Evolutionary conservation across 1,140 invertebrate species (phyloP).

Genomic region (Drosophila azteca): DNA sequence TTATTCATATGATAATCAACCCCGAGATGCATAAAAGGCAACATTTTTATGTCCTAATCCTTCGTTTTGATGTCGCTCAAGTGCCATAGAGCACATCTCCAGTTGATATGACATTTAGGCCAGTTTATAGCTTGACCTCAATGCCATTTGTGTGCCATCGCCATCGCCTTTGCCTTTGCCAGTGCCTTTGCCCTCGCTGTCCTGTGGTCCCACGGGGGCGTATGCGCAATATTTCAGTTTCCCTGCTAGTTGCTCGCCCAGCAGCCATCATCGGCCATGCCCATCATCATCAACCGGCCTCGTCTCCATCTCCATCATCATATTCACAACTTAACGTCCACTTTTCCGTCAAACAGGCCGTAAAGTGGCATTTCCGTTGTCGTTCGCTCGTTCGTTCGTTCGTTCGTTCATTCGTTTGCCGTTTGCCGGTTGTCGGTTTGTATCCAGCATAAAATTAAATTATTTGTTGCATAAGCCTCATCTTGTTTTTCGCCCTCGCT

Average conservation of each 20-base stretch:
- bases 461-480: constrained; percentile 77
- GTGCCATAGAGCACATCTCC: constrained; percentile 28
- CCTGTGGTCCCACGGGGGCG: constrained; percentile 42
- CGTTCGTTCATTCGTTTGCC: constrained; percentile 38
- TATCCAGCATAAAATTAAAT: constrained; percentile 81
- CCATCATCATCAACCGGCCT: constrained; percentile 55
- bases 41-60: constrained; percentile 45
- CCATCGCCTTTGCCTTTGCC: background rate
- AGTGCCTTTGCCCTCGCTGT: background rate
- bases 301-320: constrained; percentile 67
- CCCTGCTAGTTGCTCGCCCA: constrained; percentile 11
- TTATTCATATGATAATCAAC: constrained; percentile 26
- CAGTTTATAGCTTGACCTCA: constrained; percentile 71
- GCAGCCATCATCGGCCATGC: constrained; percentile 36
- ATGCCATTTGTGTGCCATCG: constrained; percentile 42
- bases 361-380: constrained; percentile 79
- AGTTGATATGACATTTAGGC: constrained; percentile 68
- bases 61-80: constrained; percentile 44
- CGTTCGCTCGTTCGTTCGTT: constrained; percentile 39
- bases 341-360: constrained; percentile 78
- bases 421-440: constrained; percentile 55
- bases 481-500: constrained; percentile 1
- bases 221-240: constrained; percentile 65
- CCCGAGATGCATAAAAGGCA: constrained; percentile 9
- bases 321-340: constrained; percentile 81